Evolutionary conservation across 2,113 vertebrate species (phyloP).

Genomic region (Cheilinus undulatus): DNA sequence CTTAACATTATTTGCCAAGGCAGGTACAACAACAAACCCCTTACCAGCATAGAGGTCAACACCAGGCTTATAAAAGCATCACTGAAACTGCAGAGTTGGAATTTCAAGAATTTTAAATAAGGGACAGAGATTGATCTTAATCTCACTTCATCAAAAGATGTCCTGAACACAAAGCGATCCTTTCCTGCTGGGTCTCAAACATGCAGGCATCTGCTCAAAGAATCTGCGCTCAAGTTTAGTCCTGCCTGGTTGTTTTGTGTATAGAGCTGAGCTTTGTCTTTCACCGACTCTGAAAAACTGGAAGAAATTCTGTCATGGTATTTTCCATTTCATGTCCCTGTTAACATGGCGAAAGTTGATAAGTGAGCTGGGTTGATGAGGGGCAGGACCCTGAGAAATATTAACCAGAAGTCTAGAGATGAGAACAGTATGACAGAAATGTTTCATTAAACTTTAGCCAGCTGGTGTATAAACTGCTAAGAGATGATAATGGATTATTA

Average conservation of each 20-base stretch:
- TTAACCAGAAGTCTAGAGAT: conserved; percentile 30
- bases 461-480: not conserved
- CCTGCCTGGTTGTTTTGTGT: conserved; percentile 38
- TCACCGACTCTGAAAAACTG: not conserved
- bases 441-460: conserved; percentile 25
- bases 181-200: not conserved
- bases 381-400: conserved; percentile 40
- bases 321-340: conserved; percentile 35
- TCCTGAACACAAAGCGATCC: not conserved
- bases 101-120: not conserved
- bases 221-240: conserved; percentile 47
- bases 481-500: conserved; percentile 37
- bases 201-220: not conserved
- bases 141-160: not conserved
- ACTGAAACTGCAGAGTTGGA: not conserved
- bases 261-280: not conserved
- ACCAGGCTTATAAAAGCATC: not conserved
- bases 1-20: not conserved
- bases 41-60: conserved; percentile 2
- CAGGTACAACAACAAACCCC: not conserved
- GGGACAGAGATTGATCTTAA: not conserved
- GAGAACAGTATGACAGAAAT: conserved; percentile 10
- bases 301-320: not conserved
- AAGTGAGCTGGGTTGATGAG: conserved; percentile 5
- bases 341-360: not conserved